These are phyloP conservation scores for Chaitophorus viminalis DNA, from an alignment of 2,888 invertebrate genomes.

Conservation along the genomic window DNA sequence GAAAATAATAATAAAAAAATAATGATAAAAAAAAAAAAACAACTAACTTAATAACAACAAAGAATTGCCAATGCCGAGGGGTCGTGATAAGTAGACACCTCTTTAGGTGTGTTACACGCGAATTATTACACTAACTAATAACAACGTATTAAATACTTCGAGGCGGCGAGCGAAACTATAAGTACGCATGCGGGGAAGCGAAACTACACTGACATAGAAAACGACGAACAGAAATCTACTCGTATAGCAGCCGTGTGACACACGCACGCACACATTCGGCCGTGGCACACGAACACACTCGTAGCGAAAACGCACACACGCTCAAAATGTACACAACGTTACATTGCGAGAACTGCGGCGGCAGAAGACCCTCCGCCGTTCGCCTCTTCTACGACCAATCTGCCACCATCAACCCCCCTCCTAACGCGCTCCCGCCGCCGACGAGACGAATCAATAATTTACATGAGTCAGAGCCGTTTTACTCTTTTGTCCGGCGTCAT, in stretches of 20 bases:
- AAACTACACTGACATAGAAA: constrained; percentile 58
- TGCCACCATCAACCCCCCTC: background rate
- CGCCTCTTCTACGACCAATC: background rate
- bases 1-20: background rate
- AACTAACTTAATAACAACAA: background rate
- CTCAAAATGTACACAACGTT: constrained; percentile 20
- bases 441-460: constrained; percentile 58
- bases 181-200: constrained; percentile 21
- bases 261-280: background rate
- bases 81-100: constrained; percentile 24
- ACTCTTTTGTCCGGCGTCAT: constrained; percentile 56
- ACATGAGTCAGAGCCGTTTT: constrained; percentile 58
- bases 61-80: constrained; percentile 32
- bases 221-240: constrained; percentile 23
- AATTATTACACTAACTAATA: too few relatives aligned
- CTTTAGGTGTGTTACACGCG: constrained; percentile 38
- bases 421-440: background rate
- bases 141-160: too few relatives aligned
- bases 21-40: constrained; percentile 4
- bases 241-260: background rate
- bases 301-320: background rate
- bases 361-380: background rate
- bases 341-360: constrained; percentile 23
- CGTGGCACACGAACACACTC: background rate
- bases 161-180: too few relatives aligned